phyloP scores from a whole-genome alignment of 2,113 vertebrate genomes.

The Oryzias celebensis region DNA sequence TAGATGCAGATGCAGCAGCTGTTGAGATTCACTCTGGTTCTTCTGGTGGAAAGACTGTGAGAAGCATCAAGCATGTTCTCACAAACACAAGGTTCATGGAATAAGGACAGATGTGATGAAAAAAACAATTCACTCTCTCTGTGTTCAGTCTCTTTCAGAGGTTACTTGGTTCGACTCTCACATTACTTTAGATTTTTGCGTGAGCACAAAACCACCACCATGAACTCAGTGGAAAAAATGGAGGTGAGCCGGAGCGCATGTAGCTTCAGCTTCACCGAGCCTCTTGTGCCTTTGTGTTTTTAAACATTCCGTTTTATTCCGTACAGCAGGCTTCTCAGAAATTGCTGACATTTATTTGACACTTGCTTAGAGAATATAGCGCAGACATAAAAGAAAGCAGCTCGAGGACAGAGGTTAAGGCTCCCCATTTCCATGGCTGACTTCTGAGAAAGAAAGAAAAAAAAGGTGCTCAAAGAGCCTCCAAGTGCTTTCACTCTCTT shows the following conservation, averaged over 20 bases:
- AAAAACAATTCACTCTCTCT: too few relatives aligned
- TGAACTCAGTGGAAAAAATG: conserved; percentile 4
- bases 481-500: conserved; percentile 18
- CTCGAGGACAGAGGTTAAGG: conserved; percentile 18
- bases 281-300: conserved; percentile 34
- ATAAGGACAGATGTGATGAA: too few relatives aligned
- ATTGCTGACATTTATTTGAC: conserved; percentile 56
- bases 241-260: conserved; percentile 11
- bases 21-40: too few relatives aligned
- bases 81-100: too few relatives aligned
- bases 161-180: too few relatives aligned
- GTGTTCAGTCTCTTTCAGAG: too few relatives aligned
- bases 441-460: conserved; percentile 17
- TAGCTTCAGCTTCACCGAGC: conserved; percentile 23
- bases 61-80: too few relatives aligned
- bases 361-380: conserved; percentile 5
- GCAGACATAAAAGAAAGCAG: conserved; percentile 37
- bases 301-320: conserved; percentile 31
- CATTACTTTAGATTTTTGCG: conserved; percentile 5
- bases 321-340: conserved; percentile 33
- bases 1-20: too few relatives aligned
- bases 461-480: conserved; percentile 35
- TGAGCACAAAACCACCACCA: conserved; percentile 11
- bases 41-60: too few relatives aligned
- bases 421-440: conserved; percentile 33